Base-by-base conservation (phyloP, 2,888 invertebrate genomes). In the Neuroscelio doddi region DNA sequence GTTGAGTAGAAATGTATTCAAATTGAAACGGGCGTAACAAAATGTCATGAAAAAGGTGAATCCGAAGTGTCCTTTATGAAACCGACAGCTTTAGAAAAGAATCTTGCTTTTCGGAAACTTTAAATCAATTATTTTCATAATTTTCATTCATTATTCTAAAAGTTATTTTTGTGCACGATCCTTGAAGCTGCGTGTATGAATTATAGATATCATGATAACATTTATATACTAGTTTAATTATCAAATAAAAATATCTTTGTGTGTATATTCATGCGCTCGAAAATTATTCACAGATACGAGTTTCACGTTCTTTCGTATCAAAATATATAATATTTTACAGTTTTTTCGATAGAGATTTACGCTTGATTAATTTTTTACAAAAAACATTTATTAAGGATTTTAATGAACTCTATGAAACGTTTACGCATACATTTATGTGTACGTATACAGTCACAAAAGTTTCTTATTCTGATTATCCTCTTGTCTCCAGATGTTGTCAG, bases 41-140 rank as follows among this genome's bases (percentile, higher is more conserved):
- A 57, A 49, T 17, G 38, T 16, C 38, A 10, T 12, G 10, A 16
- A 63, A 53, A 47, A 52, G 38, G 57, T 32, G 45, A 42, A 53
- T 27, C 45, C 15, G 29, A 41, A 55, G 36, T 50, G 50, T 50
- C 44, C 49, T 47, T 34, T 27, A 49, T 51, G 46, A 65, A 65
- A 61, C 46, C 49, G 41, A 30, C 55, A 47, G 32, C 29, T 53
- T 52, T n/a, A n/a, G n/a, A n/a, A n/a, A n/a, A n/a, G n/a, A n/a
- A n/a, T n/a, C n/a, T n/a, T n/a, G n/a, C 49, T 38, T 57, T 65
- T 61, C 44, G 36, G 39, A 24, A 41, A 34, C 51, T 52, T 38
- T 50, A 52, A 61, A 65, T 61, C 59, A 57, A 57, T 61, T 57
- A 61, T 65, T 55, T 61, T 52, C 62, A 66, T 66, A 61, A 61